phyloP scores from a whole-genome alignment of 2,888 invertebrate genomes.

The Caenorhabditis auriculariae region DNA sequence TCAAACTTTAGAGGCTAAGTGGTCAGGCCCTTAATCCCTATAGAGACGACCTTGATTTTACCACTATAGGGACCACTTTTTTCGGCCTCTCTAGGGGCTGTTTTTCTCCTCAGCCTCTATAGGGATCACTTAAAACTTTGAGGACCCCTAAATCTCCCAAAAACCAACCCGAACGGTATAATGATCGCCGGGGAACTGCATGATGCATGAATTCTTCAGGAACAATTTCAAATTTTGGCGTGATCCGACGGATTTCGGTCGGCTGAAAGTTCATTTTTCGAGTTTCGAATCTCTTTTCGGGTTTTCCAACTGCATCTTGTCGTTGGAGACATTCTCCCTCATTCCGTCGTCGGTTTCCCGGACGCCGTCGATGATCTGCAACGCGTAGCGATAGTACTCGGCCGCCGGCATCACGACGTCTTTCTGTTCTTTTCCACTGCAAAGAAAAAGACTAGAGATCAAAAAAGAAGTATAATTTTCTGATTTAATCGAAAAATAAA shows the following conservation, averaged over 20 bases:
- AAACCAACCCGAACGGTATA: constrained; percentile 30
- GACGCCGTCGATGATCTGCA: constrained; percentile 9
- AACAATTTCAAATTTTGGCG: constrained; percentile 42
- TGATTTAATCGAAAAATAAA: background rate
- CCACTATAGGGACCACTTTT: no score
- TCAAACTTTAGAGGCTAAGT: no score
- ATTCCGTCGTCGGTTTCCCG: constrained; percentile 10
- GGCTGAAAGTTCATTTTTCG: constrained; percentile 24
- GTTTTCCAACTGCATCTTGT: background rate
- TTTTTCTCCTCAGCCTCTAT: no score
- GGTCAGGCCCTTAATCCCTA: no score
- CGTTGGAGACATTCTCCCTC: constrained; percentile 16
- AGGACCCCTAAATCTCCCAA: background rate
- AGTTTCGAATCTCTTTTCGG: background rate
- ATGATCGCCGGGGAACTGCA: constrained; percentile 18
- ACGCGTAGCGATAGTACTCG: constrained; percentile 15
- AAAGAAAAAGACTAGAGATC: background rate
- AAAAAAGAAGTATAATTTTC: background rate
- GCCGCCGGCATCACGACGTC: constrained; percentile 13
- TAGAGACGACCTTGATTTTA: no score
- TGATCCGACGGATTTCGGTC: constrained; percentile 28
- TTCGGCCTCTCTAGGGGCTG: no score
- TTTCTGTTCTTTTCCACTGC: constrained; percentile 3
- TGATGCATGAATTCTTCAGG: constrained; percentile 36
- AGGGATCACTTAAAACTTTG: no score